Evolutionary conservation across 92 coral and sea anemone genomes (phyloP), one percentile per base, ranked within the genome.

Genomic region (Phenganax stokvisi): DNA sequence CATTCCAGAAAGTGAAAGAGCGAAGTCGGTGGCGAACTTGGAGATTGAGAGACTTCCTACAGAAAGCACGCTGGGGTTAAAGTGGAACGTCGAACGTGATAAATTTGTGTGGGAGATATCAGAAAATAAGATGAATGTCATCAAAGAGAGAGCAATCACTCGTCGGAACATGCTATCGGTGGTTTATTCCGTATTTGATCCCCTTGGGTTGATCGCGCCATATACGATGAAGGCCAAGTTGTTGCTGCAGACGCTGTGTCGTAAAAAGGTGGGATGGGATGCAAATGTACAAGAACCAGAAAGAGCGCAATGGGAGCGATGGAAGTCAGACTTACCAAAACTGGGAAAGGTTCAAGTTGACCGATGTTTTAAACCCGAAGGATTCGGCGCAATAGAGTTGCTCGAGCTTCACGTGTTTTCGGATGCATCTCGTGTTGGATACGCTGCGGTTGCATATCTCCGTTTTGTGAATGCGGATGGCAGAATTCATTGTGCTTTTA

Each of bases 1-100:
- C 30, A 71, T 85, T n/a, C 85, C 87, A 37, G 84, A 88, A 65
- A n/a, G 64, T 61, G 90, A 88, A 57, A 69, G 90, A 81, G 86
- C 86, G 25, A 57, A 59, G 64, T 88, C 82, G 10, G 86, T 81
- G 67, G 63, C 54, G 10, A 80, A 80, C 80, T 76, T 84, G 9
- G 81, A 87, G 63, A 29, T 62, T 56, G 79, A 84, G 27, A 63
- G 81, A 10, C 57, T 87, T 29, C 87, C 86, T 3, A 84, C 90
- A 6, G 87, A 51, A 20, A 52, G 71, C 72, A 68, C 66, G 4
- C 54, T 83, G 7, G 75, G 86, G 7, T 31, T 83, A 52, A 57
- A 31, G 72, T 83, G 81, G 86, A 75, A 71, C 31, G 16, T 20
- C 0, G 81, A 83, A 30, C 25, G 60, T 3, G 83, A 75, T 71